Evolutionary conservation across 2,888 invertebrate genomes (phyloP).

Genomic region (Ochlodes sylvanus): DNA sequence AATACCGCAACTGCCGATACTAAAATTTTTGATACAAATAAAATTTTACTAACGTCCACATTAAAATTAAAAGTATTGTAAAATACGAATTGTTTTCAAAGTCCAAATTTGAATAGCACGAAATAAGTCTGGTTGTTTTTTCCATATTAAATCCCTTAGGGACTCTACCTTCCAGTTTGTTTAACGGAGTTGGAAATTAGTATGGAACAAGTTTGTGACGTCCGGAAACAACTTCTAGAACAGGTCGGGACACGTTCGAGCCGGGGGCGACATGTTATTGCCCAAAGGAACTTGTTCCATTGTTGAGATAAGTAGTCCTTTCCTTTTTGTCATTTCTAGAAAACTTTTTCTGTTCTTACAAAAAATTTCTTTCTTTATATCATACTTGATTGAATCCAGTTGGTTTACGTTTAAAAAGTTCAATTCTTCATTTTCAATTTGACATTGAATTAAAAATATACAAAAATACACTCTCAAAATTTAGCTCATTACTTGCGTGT

Average conservation of each 20-base stretch:
- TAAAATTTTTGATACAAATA: not conserved
- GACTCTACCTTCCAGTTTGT: conserved; percentile 7
- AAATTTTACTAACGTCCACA: too few species aligned
- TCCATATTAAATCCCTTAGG: not conserved
- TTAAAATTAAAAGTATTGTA: not conserved
- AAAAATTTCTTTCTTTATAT: not conserved
- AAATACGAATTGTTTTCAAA: not conserved
- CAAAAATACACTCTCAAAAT: too few species aligned
- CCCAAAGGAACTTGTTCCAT: conserved; percentile 35
- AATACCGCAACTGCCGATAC: not conserved
- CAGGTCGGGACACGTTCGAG: conserved; percentile 52
- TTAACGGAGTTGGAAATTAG: conserved; percentile 23
- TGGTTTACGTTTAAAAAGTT: too few species aligned
- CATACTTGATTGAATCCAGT: too few species aligned
- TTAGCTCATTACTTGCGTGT: not conserved
- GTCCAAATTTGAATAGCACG: not conserved
- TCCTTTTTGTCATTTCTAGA: conserved; percentile 19
- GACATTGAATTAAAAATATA: too few species aligned
- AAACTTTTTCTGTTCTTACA: conserved; percentile 2
- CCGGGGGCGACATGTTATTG: conserved; percentile 42
- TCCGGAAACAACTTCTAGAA: conserved; percentile 44
- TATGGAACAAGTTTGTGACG: conserved; percentile 41
- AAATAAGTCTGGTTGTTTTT: not conserved
- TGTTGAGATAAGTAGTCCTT: conserved; percentile 14
- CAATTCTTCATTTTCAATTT: too few species aligned